Conservation (phyloP, 2,113 vertebrate genomes). For the Hippopotamus amphibius region DNA sequence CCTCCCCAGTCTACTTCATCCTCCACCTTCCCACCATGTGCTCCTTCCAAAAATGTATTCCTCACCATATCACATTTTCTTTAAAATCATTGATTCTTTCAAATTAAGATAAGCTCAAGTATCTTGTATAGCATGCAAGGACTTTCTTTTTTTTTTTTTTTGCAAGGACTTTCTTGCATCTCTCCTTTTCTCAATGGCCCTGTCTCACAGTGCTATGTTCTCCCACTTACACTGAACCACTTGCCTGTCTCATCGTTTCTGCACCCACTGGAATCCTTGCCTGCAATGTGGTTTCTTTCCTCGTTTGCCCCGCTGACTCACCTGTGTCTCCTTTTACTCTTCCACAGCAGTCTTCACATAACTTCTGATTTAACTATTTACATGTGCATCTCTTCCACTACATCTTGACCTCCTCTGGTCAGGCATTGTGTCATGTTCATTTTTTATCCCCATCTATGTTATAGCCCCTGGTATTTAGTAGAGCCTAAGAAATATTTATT, state of each 20-base stretch:
- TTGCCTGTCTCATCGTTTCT: background rate
- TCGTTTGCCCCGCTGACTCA: background rate
- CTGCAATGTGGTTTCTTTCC: background rate
- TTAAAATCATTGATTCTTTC: background rate
- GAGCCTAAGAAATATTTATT: conserved; percentile 26
- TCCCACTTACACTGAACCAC: background rate
- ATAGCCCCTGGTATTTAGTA: background rate
- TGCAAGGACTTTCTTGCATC: background rate
- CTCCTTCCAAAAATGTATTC: background rate
- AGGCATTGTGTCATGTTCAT: background rate
- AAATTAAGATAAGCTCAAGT: background rate
- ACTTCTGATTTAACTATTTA: background rate
- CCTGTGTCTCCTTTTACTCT: background rate
- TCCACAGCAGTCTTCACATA: background rate
- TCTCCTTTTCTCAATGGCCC: background rate
- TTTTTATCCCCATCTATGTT: background rate
- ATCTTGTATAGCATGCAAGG: background rate
- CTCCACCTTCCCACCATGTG: background rate
- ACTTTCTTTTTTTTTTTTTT: background rate
- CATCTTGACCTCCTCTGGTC: background rate
- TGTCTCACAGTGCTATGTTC: background rate
- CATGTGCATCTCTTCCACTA: background rate
- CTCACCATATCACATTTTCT: background rate
- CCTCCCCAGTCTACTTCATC: background rate
- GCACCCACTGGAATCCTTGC: background rate